These are phyloP conservation scores for Pelochelys cantorii DNA, from an alignment of 2,797 vertebrate species.

Conservation along the genomic window DNA sequence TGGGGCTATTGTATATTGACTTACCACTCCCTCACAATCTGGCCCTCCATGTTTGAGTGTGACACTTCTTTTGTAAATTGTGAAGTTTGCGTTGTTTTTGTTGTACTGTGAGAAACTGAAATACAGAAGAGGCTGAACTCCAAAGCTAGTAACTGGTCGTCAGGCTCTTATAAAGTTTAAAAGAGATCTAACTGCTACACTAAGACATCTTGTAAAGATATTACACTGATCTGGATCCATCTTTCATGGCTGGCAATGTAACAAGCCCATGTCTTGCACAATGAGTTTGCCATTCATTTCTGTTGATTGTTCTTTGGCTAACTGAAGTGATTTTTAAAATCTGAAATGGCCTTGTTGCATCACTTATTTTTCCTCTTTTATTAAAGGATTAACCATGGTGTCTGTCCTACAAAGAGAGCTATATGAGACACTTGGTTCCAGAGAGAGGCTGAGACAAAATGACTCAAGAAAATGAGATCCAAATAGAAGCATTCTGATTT, in stretches of 20 bases:
- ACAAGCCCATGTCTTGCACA: background rate
- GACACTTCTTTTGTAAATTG: background rate
- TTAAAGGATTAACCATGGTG: background rate
- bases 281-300: background rate
- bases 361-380: background rate
- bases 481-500: background rate
- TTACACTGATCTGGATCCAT: background rate
- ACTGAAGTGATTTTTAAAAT: background rate
- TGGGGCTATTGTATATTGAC: background rate
- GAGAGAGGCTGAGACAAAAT: background rate
- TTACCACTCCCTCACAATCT: background rate
- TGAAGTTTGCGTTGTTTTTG: background rate
- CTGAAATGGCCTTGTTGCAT: background rate
- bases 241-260: background rate
- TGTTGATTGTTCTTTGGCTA: background rate
- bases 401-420: background rate
- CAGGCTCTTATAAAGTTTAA: background rate
- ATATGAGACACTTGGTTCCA: background rate
- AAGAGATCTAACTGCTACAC: slow-evolving; percentile 7
- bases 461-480: background rate
- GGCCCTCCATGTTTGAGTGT: background rate
- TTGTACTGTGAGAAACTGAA: background rate
- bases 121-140: background rate
- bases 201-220: background rate
- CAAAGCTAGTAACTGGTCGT: background rate